phyloP scores from a whole-genome alignment of 1,140 invertebrate species.

The Caerostris darwini region DNA sequence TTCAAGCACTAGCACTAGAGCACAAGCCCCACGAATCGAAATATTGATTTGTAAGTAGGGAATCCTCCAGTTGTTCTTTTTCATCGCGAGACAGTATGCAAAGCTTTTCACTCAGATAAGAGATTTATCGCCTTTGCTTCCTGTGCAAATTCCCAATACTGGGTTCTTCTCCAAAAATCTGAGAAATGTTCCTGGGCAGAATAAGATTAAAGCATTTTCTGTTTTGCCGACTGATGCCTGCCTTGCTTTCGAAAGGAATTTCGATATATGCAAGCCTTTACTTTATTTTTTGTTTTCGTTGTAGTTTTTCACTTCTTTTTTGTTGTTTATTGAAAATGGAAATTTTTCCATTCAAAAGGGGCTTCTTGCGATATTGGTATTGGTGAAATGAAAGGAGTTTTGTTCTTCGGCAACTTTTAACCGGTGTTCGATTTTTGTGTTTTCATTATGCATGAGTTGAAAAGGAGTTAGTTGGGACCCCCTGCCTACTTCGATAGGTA shows the following conservation, averaged over 20 bases:
- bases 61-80: constrained; percentile 10
- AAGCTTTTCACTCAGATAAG: constrained; percentile 33
- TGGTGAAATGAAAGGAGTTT: too few relatives aligned
- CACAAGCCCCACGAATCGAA: neutral
- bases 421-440: too few relatives aligned
- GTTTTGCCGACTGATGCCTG: neutral
- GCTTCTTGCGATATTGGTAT: too few relatives aligned
- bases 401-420: too few relatives aligned
- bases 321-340: too few relatives aligned
- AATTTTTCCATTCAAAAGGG: too few relatives aligned
- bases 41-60: neutral
- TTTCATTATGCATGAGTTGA: too few relatives aligned
- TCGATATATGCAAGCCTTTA: neutral
- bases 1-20: neutral
- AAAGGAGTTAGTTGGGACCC: too few relatives aligned
- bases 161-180: neutral
- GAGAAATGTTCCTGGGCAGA: neutral
- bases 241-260: neutral
- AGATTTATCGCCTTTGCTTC: constrained; percentile 9
- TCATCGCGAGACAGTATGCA: neutral
- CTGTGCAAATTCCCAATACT: constrained; percentile 30
- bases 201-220: constrained; percentile 28
- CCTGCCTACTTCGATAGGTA: too few relatives aligned
- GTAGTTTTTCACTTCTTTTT: too few relatives aligned
- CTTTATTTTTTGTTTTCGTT: neutral